Evolutionary conservation across 1,140 invertebrate genomes (phyloP).

Genomic region (Dryas iulia): DNA sequence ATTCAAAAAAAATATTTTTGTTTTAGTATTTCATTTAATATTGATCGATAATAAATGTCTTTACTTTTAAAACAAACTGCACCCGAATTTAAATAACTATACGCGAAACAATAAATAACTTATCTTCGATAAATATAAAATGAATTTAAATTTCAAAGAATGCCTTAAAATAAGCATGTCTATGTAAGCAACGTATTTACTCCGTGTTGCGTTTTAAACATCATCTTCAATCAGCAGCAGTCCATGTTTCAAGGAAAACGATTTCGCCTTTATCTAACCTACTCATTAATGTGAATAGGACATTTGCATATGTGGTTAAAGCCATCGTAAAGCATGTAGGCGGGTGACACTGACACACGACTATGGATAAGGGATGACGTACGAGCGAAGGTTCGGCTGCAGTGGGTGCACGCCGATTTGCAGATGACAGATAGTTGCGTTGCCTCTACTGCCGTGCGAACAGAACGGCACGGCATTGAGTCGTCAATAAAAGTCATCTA

Average conservation of each 20-base stretch:
- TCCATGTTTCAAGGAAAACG: background rate
- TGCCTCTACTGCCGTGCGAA: constrained; percentile 31
- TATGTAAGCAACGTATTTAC: too few species aligned
- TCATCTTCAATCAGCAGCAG: background rate
- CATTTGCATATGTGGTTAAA: constrained; percentile 54
- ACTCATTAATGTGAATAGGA: constrained; percentile 27
- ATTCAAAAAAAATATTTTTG: too few species aligned
- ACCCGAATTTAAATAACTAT: too few species aligned
- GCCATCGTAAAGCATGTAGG: constrained; percentile 36
- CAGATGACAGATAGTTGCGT: constrained; percentile 54
- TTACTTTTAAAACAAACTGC: too few species aligned
- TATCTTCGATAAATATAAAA: too few species aligned
- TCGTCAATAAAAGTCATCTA: constrained; percentile 28
- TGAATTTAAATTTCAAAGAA: too few species aligned
- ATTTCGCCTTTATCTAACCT: background rate
- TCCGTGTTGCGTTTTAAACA: background rate
- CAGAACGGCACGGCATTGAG: constrained; percentile 28
- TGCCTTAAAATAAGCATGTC: too few species aligned
- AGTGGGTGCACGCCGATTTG: constrained; percentile 60
- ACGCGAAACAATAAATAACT: too few species aligned
- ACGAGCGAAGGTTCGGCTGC: constrained; percentile 44
- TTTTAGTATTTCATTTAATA: too few species aligned
- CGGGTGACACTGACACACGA: constrained; percentile 61
- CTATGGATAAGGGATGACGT: constrained; percentile 66
- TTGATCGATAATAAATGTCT: too few species aligned